These are phyloP conservation scores for Argentina silus DNA, from an alignment of 2,797 vertebrate genomes.

Conservation along the genomic window DNA sequence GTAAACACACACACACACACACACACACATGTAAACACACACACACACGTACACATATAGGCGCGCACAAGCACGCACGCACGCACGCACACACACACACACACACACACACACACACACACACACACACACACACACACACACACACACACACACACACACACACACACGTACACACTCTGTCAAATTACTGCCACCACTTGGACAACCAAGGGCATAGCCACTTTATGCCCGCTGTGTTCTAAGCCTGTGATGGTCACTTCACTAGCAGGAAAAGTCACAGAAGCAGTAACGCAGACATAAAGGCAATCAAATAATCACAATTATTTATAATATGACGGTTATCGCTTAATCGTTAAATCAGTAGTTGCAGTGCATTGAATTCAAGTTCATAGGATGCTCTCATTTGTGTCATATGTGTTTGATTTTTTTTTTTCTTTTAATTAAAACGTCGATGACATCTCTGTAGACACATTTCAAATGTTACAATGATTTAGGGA, in stretches of 20 bases:
- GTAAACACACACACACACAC: conserved; percentile 1
- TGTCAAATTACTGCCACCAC: conserved; percentile 61
- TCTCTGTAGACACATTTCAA: not conserved
- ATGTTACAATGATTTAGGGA: not conserved
- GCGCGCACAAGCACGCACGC: conserved; percentile 5
- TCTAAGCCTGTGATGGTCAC: not conserved
- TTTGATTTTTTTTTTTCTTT: not conserved
- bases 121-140: conserved; percentile 8
- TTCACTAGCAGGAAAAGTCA: not conserved
- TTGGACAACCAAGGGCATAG: conserved; percentile 46
- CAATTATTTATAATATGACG: too few species aligned
- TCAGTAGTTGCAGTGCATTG: too few species aligned
- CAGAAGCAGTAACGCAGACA: too few species aligned
- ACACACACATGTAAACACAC: not conserved
- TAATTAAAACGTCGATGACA: not conserved
- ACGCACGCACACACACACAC: not conserved
- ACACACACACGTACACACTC: conserved; percentile 17
- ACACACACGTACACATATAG: not conserved
- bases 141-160: not conserved
- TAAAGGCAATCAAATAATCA: too few species aligned
- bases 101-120: conserved; percentile 16
- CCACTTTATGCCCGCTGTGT: not conserved
- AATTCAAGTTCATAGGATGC: too few species aligned
- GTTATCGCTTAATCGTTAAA: too few species aligned
- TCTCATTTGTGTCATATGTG: not conserved